Evolutionary conservation across 2,888 invertebrate genomes (phyloP).

Genomic region (Macrostomum cliftonense): DNA sequence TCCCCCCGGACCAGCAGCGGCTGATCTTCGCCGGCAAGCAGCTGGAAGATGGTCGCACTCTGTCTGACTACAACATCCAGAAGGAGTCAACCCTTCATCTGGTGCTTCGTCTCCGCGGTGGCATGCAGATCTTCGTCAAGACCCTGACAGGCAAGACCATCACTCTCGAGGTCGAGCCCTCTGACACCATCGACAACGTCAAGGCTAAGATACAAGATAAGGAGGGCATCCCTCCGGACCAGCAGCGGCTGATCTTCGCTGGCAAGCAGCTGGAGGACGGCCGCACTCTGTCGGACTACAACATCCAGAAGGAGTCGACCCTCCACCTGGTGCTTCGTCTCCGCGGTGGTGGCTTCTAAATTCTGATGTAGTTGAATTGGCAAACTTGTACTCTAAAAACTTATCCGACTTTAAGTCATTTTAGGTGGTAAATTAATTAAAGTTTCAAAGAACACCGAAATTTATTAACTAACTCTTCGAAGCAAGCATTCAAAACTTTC

Average conservation of each 20-base stretch:
- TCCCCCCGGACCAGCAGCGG: conserved; percentile 55
- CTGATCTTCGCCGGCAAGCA: conserved; percentile 84
- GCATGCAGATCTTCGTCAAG: conserved; percentile 62
- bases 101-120: conserved; percentile 72
- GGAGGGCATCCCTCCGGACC: conserved; percentile 48
- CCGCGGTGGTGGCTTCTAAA: conserved; percentile 51
- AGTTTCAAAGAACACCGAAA: too few relatives aligned
- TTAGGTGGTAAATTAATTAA: too few relatives aligned
- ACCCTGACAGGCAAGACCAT: conserved; percentile 37
- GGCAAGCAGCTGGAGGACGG: conserved; percentile 90
- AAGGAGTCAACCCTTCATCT: conserved; percentile 78
- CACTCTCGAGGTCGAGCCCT: conserved; percentile 49
- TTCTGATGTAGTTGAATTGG: too few relatives aligned
- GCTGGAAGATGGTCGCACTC: conserved; percentile 75
- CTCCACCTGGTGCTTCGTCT: conserved; percentile 74
- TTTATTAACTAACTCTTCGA: too few relatives aligned
- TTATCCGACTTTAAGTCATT: too few relatives aligned
- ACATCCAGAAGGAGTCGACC: conserved; percentile 86
- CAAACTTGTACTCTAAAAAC: too few relatives aligned
- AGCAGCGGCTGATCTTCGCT: conserved; percentile 70
- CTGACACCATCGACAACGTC: conserved; percentile 81
- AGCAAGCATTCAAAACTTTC: too few relatives aligned
- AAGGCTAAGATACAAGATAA: conserved; percentile 48
- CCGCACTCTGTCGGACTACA: conserved; percentile 73
- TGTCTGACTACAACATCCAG: conserved; percentile 83